phyloP scores from a whole-genome alignment of 2,888 invertebrate species.

The Agonopterix heracliana region DNA sequence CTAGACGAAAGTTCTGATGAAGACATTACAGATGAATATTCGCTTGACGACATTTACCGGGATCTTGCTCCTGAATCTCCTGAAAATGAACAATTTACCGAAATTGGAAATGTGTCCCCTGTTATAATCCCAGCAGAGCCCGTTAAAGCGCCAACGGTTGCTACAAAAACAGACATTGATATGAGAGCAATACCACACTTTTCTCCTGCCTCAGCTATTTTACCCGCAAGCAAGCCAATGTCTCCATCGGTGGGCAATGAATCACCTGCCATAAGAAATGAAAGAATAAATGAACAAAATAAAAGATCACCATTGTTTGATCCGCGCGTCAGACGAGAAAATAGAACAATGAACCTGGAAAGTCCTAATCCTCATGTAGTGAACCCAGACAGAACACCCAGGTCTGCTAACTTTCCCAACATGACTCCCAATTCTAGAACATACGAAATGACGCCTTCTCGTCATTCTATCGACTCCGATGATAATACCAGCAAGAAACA shows the following conservation, averaged over 20 bases:
- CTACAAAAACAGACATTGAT: constrained; percentile 45
- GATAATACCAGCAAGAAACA: constrained; percentile 35
- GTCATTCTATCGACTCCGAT: constrained; percentile 38
- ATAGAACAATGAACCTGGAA: constrained; percentile 19
- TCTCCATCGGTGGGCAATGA: constrained; percentile 2
- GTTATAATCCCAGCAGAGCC: constrained; percentile 61
- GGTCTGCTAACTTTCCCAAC: constrained; percentile 17
- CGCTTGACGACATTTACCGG: constrained; percentile 34
- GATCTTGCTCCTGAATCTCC: constrained; percentile 61
- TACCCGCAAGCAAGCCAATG: constrained; percentile 2
- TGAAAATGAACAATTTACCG: constrained; percentile 39
- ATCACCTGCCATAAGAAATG: constrained; percentile 7
- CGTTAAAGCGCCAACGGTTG: constrained; percentile 29
- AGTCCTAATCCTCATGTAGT: constrained; percentile 25
- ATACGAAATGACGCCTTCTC: constrained; percentile 41
- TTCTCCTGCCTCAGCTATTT: constrained; percentile 14
- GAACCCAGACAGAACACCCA: constrained; percentile 28
- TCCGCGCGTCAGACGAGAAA: constrained; percentile 48
- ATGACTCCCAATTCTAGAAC: constrained; percentile 26
- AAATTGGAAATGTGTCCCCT: constrained; percentile 34
- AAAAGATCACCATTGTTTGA: constrained; percentile 28
- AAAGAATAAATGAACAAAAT: constrained; percentile 18
- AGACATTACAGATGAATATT: constrained; percentile 25
- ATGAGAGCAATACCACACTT: constrained; percentile 43
- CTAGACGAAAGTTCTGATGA: constrained; percentile 49